phyloP scores from a whole-genome alignment of 2,888 invertebrate species.

The Crepidodera aurea region DNA sequence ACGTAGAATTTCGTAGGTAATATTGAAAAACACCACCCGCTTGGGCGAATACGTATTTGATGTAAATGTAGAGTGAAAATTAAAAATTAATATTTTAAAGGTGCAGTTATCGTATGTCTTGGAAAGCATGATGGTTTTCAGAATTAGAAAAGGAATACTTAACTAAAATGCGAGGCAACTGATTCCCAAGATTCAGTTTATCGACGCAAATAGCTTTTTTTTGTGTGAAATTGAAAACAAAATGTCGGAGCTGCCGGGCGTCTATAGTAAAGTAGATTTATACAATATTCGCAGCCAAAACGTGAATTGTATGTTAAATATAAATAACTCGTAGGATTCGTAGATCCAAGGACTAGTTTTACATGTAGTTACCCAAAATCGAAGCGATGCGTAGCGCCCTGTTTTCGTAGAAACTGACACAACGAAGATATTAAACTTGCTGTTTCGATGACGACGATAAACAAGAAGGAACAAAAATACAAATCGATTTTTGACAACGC shows the following conservation, averaged over 20 bases:
- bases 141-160: slow-evolving; percentile 47
- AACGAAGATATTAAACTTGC: slow-evolving; percentile 18
- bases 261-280: slow-evolving; percentile 46
- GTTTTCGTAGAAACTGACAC: slow-evolving; percentile 37
- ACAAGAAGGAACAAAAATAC: slow-evolving; percentile 18
- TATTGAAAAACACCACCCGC: slow-evolving; percentile 50
- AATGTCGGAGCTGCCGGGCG: slow-evolving; percentile 57
- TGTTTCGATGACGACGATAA: slow-evolving; percentile 18
- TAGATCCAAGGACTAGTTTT: slow-evolving; percentile 59
- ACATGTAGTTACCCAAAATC: slow-evolving; percentile 62
- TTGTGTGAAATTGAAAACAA: slow-evolving; percentile 49
- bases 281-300: slow-evolving; percentile 62
- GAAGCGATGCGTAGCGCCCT: slow-evolving; percentile 48
- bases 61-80: slow-evolving; percentile 48
- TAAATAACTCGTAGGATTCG: slow-evolving; percentile 58
- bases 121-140: slow-evolving; percentile 42
- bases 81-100: slow-evolving; percentile 43
- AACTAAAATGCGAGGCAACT: slow-evolving; percentile 43
- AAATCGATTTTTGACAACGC: slow-evolving; percentile 18
- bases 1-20: slow-evolving; percentile 57
- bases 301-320: slow-evolving; percentile 55
- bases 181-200: slow-evolving; percentile 27
- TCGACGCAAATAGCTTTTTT: slow-evolving; percentile 22
- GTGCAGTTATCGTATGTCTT: slow-evolving; percentile 44
- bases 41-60: slow-evolving; percentile 59